phyloP scores from a whole-genome alignment of 2,113 vertebrate genomes.

The Sciurus niger region DNA sequence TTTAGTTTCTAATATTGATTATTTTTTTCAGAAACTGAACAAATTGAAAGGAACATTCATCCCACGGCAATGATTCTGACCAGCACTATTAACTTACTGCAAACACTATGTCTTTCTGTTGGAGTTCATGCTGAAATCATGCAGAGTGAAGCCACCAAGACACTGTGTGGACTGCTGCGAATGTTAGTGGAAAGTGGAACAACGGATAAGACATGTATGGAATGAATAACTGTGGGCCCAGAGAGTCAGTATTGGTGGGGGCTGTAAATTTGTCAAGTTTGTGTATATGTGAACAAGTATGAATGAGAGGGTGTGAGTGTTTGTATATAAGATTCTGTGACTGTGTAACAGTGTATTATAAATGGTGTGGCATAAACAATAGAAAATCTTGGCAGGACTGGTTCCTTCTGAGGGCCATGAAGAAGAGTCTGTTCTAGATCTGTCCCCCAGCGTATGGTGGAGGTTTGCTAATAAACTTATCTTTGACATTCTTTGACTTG shows the following conservation, averaged over 20 bases:
- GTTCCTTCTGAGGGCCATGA: not conserved
- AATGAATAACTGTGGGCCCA: not conserved
- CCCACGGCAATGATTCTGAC: slow-evolving; percentile 97
- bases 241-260: not conserved
- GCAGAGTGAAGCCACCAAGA: slow-evolving; percentile 95
- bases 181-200: slow-evolving; percentile 97
- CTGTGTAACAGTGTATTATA: rapidly evolving
- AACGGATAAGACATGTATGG: slow-evolving; percentile 93
- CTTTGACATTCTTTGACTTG: not conserved
- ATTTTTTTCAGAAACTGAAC: slow-evolving; percentile 92
- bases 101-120: slow-evolving; percentile 95
- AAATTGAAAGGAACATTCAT: slow-evolving; percentile 94
- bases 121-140: slow-evolving; percentile 96
- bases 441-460: not conserved
- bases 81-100: slow-evolving; percentile 96
- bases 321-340: not conserved
- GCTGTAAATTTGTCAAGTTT: not conserved
- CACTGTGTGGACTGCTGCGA: slow-evolving; percentile 95
- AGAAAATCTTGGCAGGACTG: not conserved
- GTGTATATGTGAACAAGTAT: not conserved
- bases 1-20: slow-evolving; percentile 41
- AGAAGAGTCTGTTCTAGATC: not conserved
- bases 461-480: not conserved
- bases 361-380: rapidly evolving
- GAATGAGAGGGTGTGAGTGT: not conserved